Conservation (phyloP, 2,888 invertebrate genomes). For the Tiphia femorata region DNA sequence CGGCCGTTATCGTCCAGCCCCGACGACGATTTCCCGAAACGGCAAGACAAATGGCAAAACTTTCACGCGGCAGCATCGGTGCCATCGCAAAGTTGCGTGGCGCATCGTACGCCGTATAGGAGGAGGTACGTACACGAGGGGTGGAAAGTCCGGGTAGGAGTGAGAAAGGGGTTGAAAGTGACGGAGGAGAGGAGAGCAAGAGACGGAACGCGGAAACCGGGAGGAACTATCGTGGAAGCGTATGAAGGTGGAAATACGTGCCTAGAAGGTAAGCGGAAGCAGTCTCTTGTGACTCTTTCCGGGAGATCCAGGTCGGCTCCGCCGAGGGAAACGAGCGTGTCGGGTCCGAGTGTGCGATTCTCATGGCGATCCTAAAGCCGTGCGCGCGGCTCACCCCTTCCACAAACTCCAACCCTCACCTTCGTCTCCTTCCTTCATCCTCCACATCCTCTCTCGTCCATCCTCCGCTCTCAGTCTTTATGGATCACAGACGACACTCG, state of each 20-base stretch:
- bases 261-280: conserved; percentile 31
- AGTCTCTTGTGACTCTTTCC: conserved; percentile 48
- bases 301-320: conserved; percentile 37
- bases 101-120: too few species aligned
- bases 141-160: too few species aligned
- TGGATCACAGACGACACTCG: conserved; percentile 39
- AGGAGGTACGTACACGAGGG: too few species aligned
- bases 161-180: too few species aligned
- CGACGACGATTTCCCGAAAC: too few species aligned
- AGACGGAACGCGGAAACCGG: too few species aligned
- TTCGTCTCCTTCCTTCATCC: not conserved
- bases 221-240: not conserved
- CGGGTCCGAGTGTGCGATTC: conserved; percentile 29
- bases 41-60: too few species aligned
- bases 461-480: conserved; percentile 25
- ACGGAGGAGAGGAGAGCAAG: too few species aligned
- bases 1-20: too few species aligned
- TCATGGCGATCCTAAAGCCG: conserved; percentile 27
- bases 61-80: too few species aligned
- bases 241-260: conserved; percentile 11
- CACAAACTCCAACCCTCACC: not conserved
- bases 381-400: conserved; percentile 12
- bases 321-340: conserved; percentile 37
- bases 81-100: too few species aligned
- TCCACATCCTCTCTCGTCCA: conserved; percentile 2